Percentiles rank a stretch among this genome's conserved stretches.
These are phyloP conservation scores for Centruroides vittatus DNA, from an alignment of 1,140 invertebrate genomes.

Conservation along the genomic window DNA sequence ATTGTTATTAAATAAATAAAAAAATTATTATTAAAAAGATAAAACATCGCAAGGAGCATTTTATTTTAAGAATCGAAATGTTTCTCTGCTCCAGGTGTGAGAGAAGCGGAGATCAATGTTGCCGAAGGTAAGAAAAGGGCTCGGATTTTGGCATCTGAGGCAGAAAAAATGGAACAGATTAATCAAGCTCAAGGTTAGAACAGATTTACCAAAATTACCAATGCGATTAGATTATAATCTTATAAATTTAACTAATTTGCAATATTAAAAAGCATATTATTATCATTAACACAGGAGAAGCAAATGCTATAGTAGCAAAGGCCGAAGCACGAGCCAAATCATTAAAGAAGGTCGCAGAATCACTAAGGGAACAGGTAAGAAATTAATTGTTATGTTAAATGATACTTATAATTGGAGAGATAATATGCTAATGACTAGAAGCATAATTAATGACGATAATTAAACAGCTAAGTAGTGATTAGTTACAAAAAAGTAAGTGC, in stretches of 20 bases:
- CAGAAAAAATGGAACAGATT: constrained; percentile 28
- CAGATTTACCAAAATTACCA: not conserved
- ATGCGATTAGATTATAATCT: not conserved
- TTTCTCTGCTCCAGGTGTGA: constrained; percentile 20
- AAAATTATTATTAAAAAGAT: too few species aligned
- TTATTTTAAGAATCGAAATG: not conserved
- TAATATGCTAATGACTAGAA: too few species aligned
- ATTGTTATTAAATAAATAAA: too few species aligned
- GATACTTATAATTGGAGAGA: too few species aligned
- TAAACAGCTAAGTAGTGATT: too few species aligned
- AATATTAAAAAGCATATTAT: too few species aligned
- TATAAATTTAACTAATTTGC: too few species aligned
- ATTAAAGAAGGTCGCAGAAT: constrained; percentile 52
- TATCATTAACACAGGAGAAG: constrained; percentile 45
- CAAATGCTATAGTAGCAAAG: constrained; percentile 66
- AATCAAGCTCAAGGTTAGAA: constrained; percentile 42
- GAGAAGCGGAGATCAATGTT: constrained; percentile 93
- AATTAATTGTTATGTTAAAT: not conserved
- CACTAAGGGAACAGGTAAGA: constrained; percentile 38
- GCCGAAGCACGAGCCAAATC: constrained; percentile 69
- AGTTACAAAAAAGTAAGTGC: too few species aligned
- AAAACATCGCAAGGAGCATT: too few species aligned
- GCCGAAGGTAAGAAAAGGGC: constrained; percentile 88
- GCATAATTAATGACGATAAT: too few species aligned
- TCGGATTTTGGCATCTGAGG: constrained; percentile 75